These are phyloP conservation scores for Bursaphelenchus okinawaensis DNA, from an alignment of 2,888 invertebrate genomes.

Conservation along the genomic window DNA sequence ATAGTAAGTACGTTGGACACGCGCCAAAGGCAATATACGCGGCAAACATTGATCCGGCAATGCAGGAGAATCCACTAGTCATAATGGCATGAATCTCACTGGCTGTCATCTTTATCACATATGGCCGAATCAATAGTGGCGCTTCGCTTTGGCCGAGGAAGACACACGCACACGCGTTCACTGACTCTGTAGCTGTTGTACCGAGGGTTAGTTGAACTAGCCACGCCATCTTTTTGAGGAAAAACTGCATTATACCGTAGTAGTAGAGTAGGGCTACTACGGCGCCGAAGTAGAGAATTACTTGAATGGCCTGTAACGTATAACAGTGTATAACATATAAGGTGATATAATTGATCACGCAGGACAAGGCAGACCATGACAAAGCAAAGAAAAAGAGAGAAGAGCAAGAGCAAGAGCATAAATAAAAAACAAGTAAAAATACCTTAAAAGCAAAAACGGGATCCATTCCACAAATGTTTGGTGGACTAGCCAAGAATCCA, in stretches of 20 bases:
- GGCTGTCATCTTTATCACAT: conserved; percentile 74
- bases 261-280: conserved; percentile 50
- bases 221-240: conserved; percentile 63
- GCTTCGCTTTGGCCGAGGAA: conserved; percentile 80
- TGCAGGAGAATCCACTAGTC: conserved; percentile 89
- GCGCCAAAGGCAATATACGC: conserved; percentile 76
- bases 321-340: background rate
- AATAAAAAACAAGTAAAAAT: too few species aligned
- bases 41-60: conserved; percentile 84
- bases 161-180: conserved; percentile 84
- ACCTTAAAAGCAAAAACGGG: conserved; percentile 77
- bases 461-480: conserved; percentile 50
- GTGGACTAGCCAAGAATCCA: conserved; percentile 60
- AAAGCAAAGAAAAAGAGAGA: too few species aligned
- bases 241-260: conserved; percentile 53
- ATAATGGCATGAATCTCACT: conserved; percentile 89
- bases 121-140: conserved; percentile 79
- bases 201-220: conserved; percentile 66
- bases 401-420: too few species aligned
- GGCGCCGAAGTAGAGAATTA: conserved; percentile 52
- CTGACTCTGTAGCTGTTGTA: conserved; percentile 89
- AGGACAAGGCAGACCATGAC: too few species aligned
- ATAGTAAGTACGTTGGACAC: conserved; percentile 57
- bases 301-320: conserved; percentile 44
- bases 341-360: too few species aligned